A percentile compares a stretch with the other conserved stretches of the same genome.
Conservation (phyloP, 1,140 invertebrate species). For the Carposina sasakii region DNA sequence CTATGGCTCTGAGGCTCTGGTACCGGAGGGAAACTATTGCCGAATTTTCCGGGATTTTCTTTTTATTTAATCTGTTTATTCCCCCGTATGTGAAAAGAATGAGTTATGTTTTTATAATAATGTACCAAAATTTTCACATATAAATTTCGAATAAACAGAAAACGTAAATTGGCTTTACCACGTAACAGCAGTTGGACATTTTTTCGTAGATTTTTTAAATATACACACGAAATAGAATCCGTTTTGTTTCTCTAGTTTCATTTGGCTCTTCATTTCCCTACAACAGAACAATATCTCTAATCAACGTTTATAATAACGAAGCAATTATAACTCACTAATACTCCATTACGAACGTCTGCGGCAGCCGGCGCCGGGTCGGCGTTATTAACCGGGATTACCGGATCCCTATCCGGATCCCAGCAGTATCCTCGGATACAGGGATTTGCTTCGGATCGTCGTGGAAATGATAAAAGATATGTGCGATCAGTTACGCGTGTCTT, state of each 20-base stretch:
- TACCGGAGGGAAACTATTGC: constrained; percentile 42
- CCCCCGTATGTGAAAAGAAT: too few relatives aligned
- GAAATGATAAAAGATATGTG: constrained; percentile 64
- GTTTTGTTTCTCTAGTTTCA: too few relatives aligned
- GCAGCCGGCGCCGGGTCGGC: constrained; percentile 35
- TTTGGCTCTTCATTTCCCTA: too few relatives aligned
- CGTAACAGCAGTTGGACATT: too few relatives aligned
- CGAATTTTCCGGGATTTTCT: constrained; percentile 46
- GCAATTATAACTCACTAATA: constrained; percentile 62
- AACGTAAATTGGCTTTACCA: too few relatives aligned
- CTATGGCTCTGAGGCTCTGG: constrained; percentile 38
- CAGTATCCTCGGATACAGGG: constrained; percentile 52
- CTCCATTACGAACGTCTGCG: constrained; percentile 51
- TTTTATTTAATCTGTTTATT: constrained; percentile 12
- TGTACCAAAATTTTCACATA: too few relatives aligned
- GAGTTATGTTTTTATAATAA: too few relatives aligned
- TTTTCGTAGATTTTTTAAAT: too few relatives aligned
- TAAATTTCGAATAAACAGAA: too few relatives aligned
- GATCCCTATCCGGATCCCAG: constrained; percentile 41
- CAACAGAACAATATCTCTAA: not conserved
- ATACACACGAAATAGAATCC: too few relatives aligned
- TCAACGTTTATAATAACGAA: constrained; percentile 36
- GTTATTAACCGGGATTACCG: constrained; percentile 69
- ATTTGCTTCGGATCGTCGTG: constrained; percentile 61
- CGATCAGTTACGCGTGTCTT: not conserved